Base-by-base conservation (phyloP, 37 sponge, comb jelly and placozoan species). In the Haliclona indistincta region DNA sequence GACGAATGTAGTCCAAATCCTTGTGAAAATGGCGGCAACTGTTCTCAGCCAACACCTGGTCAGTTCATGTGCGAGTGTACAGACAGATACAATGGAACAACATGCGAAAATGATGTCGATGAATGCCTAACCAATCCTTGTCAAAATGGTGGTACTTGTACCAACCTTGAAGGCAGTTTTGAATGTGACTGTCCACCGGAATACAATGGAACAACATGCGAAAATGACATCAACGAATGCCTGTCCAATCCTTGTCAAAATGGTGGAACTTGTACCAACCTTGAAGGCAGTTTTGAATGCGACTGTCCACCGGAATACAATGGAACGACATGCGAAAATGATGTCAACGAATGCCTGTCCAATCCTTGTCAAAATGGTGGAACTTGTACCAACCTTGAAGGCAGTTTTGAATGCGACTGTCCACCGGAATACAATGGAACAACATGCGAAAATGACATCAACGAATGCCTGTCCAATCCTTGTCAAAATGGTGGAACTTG, bases 401-500 rank as follows among this genome's bases (percentile, higher is more conserved):
- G 38, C 52, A 33, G 36, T 4, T 72, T 58, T n/a, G 6, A 8
- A 58, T 58, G 73, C 52, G 8, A 25, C 47, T 72, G 73, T 72
- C n/a, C 35, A 10, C 56, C 73, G 20, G 73, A 38, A 8, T 72
- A 53, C 33, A 72, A 32, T 63, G 76, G 76, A 76, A 43, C 20
- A 44, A 23, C 45, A 29, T 76, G 76, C 40, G 23, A n/a, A n/a
- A n/a, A n/a, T n/a, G n/a, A n/a, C n/a, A n/a, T n/a, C n/a, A n/a
- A n/a, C n/a, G n/a, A n/a, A n/a, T n/a, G n/a, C 47, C 19, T 32
- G 52, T 25, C 75, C 30, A 49, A 53, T 10, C 80, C 78, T 36
- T 89, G 90, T 43, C 61, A 44, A 35, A 79, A 84, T 53, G 71
- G 64, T 56, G 90, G 74, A 22, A 68, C 54, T 29, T 89, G 90